Conservation (phyloP, 2,888 invertebrate genomes). For the Netelia melanura region DNA sequence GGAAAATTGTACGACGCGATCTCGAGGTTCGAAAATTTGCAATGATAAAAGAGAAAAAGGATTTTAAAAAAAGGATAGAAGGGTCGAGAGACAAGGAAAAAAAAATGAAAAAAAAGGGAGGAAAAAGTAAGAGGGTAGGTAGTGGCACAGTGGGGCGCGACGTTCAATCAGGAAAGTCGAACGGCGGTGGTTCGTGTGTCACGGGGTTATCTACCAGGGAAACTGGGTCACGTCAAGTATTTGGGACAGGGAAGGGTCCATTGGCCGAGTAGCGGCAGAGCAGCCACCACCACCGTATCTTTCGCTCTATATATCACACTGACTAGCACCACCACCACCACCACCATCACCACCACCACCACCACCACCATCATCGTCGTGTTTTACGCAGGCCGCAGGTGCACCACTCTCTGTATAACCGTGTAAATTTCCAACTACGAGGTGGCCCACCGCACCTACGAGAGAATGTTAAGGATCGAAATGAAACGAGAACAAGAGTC, state of each 20-base stretch:
- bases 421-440: constrained; percentile 33
- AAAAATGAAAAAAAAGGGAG: constrained; percentile 37
- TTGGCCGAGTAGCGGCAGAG: constrained; percentile 67
- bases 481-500: constrained; percentile 46
- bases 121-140: constrained; percentile 60
- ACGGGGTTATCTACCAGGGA: constrained; percentile 80
- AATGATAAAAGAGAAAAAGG: neutral
- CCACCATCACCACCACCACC: neutral
- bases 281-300: constrained; percentile 23
- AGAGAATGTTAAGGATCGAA: constrained; percentile 58
- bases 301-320: constrained; percentile 20
- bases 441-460: constrained; percentile 47
- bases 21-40: neutral
- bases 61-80: constrained; percentile 5
- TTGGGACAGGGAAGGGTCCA: constrained; percentile 78
- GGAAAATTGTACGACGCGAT: too few relatives aligned
- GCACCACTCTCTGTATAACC: constrained; percentile 34
- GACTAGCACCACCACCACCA: neutral
- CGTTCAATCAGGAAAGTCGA: constrained; percentile 72
- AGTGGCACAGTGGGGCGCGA: constrained; percentile 58
- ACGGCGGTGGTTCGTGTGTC: constrained; percentile 77
- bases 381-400: constrained; percentile 60
- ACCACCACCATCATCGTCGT: constrained; percentile 6
- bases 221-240: constrained; percentile 81
- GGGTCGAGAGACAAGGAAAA: constrained; percentile 14